Evolutionary conservation across 1,140 invertebrate species (phyloP), one percentile per base, ranked within the genome.

Genomic region (Bombus waltoni): DNA sequence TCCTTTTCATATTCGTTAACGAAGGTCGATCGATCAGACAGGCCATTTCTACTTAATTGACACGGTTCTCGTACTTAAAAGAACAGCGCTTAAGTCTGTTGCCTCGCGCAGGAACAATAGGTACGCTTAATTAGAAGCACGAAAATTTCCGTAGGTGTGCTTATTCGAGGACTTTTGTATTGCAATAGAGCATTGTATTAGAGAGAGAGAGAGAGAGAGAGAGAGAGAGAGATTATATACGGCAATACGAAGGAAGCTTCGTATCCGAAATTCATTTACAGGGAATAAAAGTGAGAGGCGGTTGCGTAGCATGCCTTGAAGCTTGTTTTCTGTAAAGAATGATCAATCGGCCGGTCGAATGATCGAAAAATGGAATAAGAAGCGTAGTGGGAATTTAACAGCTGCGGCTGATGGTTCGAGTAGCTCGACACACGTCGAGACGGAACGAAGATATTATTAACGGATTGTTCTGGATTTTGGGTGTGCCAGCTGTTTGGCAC

Each of bases 401-500:
- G 28, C 28, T 9, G 22, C 11, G 32, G 40, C 47, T 66, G 53
- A 88, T 80, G 11, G 66, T 88, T 68, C 74, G 62, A 32, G 38
- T 86, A 40, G 57, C 38, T 53, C 28, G 40, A 42, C 44, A 38
- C 57, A 66, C 44, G 76, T 32, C 75, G 38, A 22, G 47, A 62
- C 40, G 77, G 72, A 89, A 83, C 71, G 79, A 78, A 79, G 78
- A 82, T 90, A 89, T 90, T 89, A 89, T 90, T 87, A 87, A 83
- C 85, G 65, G 53, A 38, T 32, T 66, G 73, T 75, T 89, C 73
- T 79, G 85, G 73, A 87, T 89, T 85, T 89, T 82, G 66, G 28
- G 28, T 18, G 40, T 25, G 42, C 57, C 83, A 85, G 81, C 62
- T 87, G 89, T 83, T 87, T 90, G 89, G 89, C 87, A 88, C 73